These are phyloP conservation scores for Pelobates fuscus DNA, from an alignment of 2,113 vertebrate genomes.

Conservation along the genomic window DNA sequence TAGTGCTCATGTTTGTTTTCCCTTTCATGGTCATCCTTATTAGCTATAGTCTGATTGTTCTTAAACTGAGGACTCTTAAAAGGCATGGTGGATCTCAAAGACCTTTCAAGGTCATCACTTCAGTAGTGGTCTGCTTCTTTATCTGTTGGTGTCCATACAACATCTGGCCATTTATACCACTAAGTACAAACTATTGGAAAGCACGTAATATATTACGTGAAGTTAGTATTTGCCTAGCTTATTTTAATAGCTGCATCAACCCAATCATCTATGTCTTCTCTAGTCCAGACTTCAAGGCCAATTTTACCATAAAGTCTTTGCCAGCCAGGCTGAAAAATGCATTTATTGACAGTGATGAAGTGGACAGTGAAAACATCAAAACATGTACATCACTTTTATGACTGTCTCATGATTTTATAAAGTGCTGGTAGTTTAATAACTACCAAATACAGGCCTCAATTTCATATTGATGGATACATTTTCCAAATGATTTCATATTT, in stretches of 20 bases:
- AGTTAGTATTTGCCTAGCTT: slow-evolving; percentile 59
- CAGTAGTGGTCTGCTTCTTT: slow-evolving; percentile 13
- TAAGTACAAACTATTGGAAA: not conserved
- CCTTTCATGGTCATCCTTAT: slow-evolving; percentile 1
- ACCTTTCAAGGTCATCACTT: not conserved
- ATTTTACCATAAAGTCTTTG: slow-evolving; percentile 68
- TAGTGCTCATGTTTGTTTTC: not conserved
- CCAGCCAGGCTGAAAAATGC: slow-evolving; percentile 70
- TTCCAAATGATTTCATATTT: too few species aligned
- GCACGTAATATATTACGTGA: not conserved
- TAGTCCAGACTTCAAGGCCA: slow-evolving; percentile 76
- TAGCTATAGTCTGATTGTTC: not conserved
- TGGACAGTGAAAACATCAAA: too few species aligned
- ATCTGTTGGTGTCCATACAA: slow-evolving; percentile 28
- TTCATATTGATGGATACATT: too few species aligned
- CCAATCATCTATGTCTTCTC: slow-evolving; percentile 77
- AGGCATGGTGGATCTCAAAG: not conserved
- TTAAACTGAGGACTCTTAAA: not conserved
- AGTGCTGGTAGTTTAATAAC: too few species aligned
- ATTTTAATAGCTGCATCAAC: slow-evolving; percentile 78
- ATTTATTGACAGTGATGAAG: slow-evolving; percentile 71
- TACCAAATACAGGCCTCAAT: too few species aligned
- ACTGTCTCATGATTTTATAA: too few species aligned
- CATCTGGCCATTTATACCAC: not conserved
- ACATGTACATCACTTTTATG: too few species aligned